Base-by-base conservation (phyloP, 2,888 invertebrate species). In the Standfussiana lucernea region DNA sequence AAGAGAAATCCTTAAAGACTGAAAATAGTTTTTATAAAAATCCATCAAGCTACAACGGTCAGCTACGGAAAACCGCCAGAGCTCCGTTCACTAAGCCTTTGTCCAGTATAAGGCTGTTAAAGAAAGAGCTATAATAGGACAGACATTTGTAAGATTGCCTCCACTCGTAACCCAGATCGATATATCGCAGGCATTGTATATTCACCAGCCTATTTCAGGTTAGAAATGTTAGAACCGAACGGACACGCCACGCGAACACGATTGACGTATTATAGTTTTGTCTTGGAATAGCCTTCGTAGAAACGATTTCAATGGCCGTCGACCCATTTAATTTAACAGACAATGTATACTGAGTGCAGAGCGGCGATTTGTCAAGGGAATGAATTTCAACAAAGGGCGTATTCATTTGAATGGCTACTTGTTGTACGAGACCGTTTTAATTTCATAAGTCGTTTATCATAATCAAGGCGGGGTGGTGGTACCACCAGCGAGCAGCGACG, bases 391-490 rank as follows among this genome's bases (percentile, higher is more conserved):
- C 96, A 96, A 96, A 95, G 94, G 94, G 92, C 92, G 92, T 93
- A 95, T 95, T 95, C 95, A 94, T 95, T 96, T 96, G 94, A 96
- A 96, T 95, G 93, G 95, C 94, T 94, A 96, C 95, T 96, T 96
- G 96, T 95, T 95, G 96, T 95, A 93, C 93, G 90, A 91, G 94
- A 93, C 95, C 95, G 96, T 96, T 96, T 96, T 96, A 96, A 96
- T 96, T 96, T 96, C 95, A 96, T 96, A 96, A 96, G 96, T 96
- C 96, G 94, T 96, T 96, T 95, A 96, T 96, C 96, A 96, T 96
- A 96, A 96, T 96, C 96, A 96, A 95, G 94, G 93, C 88, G 83
- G 89, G 85, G 84, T 83, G 79, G 86, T 82, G 85, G 84, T 80
- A 89, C 88, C 87, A 83, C 70, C 75, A 77, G 85, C 80, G 80